Evolutionary conservation across 2,797 vertebrate species (phyloP), one percentile per base, ranked within the genome.

Genomic region (Arremon aurantiirostris): DNA sequence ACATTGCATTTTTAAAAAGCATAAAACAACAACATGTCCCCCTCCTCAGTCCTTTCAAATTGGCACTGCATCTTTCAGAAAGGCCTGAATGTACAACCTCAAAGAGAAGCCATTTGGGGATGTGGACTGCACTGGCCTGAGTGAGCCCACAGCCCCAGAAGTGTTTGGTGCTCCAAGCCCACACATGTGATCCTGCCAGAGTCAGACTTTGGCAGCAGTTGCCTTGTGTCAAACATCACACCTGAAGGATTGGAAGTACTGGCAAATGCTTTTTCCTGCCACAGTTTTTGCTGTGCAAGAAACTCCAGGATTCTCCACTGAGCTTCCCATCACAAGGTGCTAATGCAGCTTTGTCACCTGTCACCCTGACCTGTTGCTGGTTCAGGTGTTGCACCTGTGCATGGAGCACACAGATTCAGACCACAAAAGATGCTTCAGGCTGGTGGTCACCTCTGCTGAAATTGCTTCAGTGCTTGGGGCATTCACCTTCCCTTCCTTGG

Each of bases 291-390:
- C 88, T 89, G 32, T 84, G 35, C 65, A 70, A 81, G 66, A 82
- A 94, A 82, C 47, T 75, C 85, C 50, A 84, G 37, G 69, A 84
- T 82, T 56, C 57, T 89, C 61, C 63, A 44, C 6, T 0, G 1
- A 81, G 79, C 22, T 78, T 87, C 76, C 78, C 50, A 50, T 16
- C 3, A 6, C 92, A 94, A 94, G 86, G 88, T 92, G 92, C 70
- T 32, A 84, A 69, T 73, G 80, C 80, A 89, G 79, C 71, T 75
- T 55, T 47, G 85, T 56, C 57, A 81, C 79, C 78, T 93, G 79
- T 47, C 59, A 65, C 34, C 3, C 0, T 11, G 41, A 77, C 30
- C 68, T 19, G 52, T 5, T 95, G 87, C 87, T 94, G 93, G 85
- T 92, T 93, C 60, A 92, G 39, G 75, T 65, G 81, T 47, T 84